A percentile compares a stretch with the other conserved stretches of the same genome.
Evolutionary conservation across 2,888 invertebrate genomes (phyloP).

Genomic region (Lasioglossum zephyrum): DNA sequence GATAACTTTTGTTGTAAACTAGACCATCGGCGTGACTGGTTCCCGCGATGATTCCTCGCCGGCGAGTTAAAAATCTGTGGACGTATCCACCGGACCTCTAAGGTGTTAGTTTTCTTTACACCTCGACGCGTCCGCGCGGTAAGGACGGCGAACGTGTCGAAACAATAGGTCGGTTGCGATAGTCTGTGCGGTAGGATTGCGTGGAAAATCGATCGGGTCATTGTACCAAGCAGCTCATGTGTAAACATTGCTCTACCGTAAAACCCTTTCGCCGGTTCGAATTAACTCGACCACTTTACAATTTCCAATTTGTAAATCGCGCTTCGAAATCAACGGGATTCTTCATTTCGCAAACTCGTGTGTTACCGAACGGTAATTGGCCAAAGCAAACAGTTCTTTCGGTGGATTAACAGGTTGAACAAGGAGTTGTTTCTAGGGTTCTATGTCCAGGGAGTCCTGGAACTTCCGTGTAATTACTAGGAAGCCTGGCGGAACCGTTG

Average conservation of each 20-base stretch:
- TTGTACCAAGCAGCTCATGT: background rate
- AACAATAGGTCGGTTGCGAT: background rate
- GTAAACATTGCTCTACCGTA: background rate
- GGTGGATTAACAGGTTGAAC: background rate
- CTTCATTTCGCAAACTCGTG: background rate
- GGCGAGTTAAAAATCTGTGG: background rate
- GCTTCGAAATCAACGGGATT: background rate
- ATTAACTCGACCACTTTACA: background rate
- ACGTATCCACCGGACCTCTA: background rate
- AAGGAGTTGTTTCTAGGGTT: background rate
- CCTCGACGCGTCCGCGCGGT: background rate
- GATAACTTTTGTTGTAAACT: background rate
- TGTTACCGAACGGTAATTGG: background rate
- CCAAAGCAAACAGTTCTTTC: background rate
- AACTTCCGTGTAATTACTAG: background rate
- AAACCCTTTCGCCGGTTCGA: background rate
- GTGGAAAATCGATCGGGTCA: slow-evolving; percentile 13
- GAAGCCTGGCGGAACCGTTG: background rate
- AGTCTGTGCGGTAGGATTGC: background rate
- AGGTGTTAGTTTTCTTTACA: background rate
- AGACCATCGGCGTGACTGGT: background rate
- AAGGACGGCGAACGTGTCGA: background rate
- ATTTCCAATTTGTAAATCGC: background rate
- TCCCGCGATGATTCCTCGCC: background rate
- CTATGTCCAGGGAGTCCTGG: background rate